These are phyloP conservation scores for Aratinga solstitialis DNA, from an alignment of 2,797 vertebrate genomes.

Conservation along the genomic window DNA sequence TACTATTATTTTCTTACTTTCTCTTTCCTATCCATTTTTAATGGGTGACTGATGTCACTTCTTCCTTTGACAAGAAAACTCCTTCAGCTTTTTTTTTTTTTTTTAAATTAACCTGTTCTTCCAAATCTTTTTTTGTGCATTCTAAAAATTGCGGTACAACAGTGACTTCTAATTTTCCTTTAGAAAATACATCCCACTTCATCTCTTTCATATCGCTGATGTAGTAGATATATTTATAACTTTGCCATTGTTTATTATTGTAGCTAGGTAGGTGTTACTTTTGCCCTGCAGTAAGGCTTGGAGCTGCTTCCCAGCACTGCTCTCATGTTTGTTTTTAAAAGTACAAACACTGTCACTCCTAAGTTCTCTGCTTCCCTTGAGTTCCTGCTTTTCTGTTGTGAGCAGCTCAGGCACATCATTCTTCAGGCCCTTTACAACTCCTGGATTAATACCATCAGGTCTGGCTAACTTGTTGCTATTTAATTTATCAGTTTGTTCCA, in stretches of 20 bases:
- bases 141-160: neutral
- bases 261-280: constrained; percentile 17
- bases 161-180: neutral
- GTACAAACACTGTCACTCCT: constrained; percentile 26
- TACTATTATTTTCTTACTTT: neutral
- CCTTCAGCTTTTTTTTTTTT: neutral
- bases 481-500: constrained; percentile 66
- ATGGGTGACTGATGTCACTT: neutral
- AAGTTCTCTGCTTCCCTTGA: neutral
- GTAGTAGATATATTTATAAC: neutral
- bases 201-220: neutral
- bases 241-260: constrained; percentile 23
- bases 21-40: neutral
- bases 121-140: neutral
- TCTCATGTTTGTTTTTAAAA: constrained; percentile 33
- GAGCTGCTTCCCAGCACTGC: constrained; percentile 16
- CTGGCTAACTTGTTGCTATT: constrained; percentile 52
- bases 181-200: neutral
- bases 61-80: neutral
- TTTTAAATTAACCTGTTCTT: neutral
- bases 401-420: constrained; percentile 33
- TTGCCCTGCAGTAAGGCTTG: constrained; percentile 14
- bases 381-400: neutral
- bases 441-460: constrained; percentile 58
- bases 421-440: constrained; percentile 47